Conservation (phyloP, 2,113 vertebrate genomes). For the Hippocampus guttulatus region DNA sequence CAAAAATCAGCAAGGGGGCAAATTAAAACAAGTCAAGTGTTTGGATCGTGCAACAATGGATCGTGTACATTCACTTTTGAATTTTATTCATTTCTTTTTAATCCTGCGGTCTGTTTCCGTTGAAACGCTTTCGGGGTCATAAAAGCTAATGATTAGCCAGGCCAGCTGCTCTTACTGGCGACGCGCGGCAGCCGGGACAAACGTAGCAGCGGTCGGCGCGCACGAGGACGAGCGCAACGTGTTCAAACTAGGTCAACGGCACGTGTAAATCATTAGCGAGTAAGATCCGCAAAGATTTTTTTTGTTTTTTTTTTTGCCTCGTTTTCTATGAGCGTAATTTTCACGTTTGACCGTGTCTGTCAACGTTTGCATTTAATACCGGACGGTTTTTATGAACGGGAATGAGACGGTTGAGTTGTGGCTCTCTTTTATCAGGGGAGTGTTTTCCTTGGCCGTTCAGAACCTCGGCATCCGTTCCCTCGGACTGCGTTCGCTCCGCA, state of each 20-base stretch:
- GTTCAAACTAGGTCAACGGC: constrained; percentile 19
- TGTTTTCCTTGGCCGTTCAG: constrained; percentile 85
- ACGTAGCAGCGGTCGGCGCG: neutral
- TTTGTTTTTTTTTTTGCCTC: neutral
- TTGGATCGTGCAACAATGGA: no score
- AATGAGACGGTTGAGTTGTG: neutral
- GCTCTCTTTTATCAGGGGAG: constrained; percentile 71
- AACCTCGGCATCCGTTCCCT: constrained; percentile 81
- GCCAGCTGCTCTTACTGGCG: constrained; percentile 17
- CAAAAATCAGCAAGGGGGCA: no score
- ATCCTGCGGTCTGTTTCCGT: neutral
- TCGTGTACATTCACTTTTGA: no score
- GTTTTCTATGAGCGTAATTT: neutral
- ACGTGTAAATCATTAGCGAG: neutral
- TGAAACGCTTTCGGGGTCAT: no score
- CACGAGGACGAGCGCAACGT: neutral
- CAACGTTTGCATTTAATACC: neutral
- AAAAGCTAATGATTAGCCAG: constrained; percentile 62
- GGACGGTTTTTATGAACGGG: neutral
- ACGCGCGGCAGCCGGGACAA: neutral
- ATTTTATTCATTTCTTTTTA: no score
- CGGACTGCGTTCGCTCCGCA: constrained; percentile 83
- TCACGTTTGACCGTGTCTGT: neutral
- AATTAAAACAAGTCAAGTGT: no score
- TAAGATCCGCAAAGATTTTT: neutral